Conservation (phyloP, 2,888 invertebrate genomes). For the Papilio gigon region DNA sequence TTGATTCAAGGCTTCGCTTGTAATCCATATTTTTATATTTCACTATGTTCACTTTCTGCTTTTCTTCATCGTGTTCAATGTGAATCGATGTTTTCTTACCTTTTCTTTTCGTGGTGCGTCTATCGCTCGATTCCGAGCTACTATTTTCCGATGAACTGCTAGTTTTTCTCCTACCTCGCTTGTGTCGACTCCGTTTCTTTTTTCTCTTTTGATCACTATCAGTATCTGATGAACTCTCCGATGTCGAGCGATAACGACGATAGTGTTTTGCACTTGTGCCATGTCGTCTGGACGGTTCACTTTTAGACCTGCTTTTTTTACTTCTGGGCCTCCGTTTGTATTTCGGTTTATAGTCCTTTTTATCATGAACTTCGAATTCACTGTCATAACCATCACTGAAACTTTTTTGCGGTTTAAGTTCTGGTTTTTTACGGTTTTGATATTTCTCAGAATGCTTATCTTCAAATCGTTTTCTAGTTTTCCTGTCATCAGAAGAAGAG, state of each 20-base stretch:
- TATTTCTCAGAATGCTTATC: constrained; percentile 62
- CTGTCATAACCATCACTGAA: constrained; percentile 80
- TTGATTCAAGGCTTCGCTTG: constrained; percentile 46
- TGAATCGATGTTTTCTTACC: constrained; percentile 78
- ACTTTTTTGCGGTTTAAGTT: constrained; percentile 70
- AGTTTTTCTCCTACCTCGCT: constrained; percentile 71
- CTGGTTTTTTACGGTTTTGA: constrained; percentile 66
- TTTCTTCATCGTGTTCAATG: constrained; percentile 71
- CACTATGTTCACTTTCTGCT: constrained; percentile 76
- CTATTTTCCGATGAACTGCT: constrained; percentile 73
- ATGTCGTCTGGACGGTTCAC: constrained; percentile 71
- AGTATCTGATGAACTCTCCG: constrained; percentile 67
- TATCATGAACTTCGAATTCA: constrained; percentile 63
- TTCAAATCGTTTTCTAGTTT: constrained; percentile 57
- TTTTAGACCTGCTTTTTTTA: constrained; percentile 75
- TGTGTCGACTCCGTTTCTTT: constrained; percentile 71
- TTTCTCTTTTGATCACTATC: constrained; percentile 67
- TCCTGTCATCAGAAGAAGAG: constrained; percentile 76
- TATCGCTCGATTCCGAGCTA: constrained; percentile 73
- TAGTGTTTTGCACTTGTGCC: constrained; percentile 61
- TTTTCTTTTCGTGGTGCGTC: constrained; percentile 70
- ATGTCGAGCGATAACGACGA: constrained; percentile 62
- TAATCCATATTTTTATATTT: constrained; percentile 67
- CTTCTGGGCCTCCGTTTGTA: constrained; percentile 55
- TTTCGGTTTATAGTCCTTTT: constrained; percentile 58